Percentiles rank a stretch among this genome's conserved stretches.
Conservation (phyloP, 2,797 vertebrate genomes). For the Microctenopoma steveboyesi region DNA sequence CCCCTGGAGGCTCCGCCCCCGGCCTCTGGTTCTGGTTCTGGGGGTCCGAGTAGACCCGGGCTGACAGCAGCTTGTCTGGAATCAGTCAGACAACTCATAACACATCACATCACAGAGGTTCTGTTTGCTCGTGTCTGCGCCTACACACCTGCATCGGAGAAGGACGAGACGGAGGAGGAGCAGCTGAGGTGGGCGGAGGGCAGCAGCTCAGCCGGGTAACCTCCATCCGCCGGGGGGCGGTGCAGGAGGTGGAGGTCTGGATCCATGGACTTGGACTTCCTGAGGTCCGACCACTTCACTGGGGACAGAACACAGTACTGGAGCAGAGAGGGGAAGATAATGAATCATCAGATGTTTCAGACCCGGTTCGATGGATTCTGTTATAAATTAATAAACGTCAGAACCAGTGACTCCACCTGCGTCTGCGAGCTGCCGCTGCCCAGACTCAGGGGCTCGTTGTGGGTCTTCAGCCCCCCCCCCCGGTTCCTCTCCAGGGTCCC, state of each 20-base stretch:
- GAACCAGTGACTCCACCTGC: conserved; percentile 22
- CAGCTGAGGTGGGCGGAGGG: conserved; percentile 70
- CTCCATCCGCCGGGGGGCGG: conserved; percentile 67
- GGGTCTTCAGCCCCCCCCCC: conserved; percentile 77
- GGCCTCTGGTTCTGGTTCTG: conserved; percentile 80
- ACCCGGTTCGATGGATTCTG: too few relatives aligned
- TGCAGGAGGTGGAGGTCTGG: conserved; percentile 86
- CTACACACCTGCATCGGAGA: conserved; percentile 81
- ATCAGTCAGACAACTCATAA: neutral
- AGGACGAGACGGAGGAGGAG: conserved; percentile 81
- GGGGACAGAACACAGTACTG: conserved; percentile 93
- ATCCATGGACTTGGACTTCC: conserved; percentile 87
- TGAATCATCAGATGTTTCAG: too few relatives aligned
- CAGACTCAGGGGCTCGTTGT: conserved; percentile 79
- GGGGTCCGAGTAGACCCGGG: conserved; percentile 86
- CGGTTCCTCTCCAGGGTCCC: conserved; percentile 84
- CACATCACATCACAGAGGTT: too few relatives aligned
- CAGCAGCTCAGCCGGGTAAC: conserved; percentile 60
- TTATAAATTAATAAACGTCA: too few relatives aligned
- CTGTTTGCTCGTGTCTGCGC: too few relatives aligned
- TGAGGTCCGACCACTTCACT: conserved; percentile 90
- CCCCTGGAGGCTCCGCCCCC: conserved; percentile 76
- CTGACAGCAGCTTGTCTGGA: conserved; percentile 84
- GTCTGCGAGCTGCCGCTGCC: conserved; percentile 72
- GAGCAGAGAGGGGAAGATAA: neutral